These are phyloP conservation scores for Pammene fasciana DNA, from an alignment of 2,888 invertebrate genomes.

Conservation along the genomic window DNA sequence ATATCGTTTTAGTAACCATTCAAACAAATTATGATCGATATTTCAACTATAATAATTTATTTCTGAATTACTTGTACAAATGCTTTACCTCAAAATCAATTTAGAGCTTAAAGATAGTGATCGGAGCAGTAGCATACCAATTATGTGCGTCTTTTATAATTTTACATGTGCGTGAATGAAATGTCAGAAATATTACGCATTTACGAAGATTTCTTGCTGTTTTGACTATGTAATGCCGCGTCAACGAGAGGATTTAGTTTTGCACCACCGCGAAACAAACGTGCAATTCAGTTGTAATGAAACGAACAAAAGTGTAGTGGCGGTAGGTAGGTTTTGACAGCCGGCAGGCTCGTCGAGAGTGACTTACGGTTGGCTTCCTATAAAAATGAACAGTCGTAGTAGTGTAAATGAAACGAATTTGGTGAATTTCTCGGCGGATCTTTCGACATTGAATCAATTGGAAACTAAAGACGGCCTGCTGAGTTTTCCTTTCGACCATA, in stretches of 20 bases:
- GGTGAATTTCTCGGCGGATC: conserved; percentile 76
- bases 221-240: conserved; percentile 70
- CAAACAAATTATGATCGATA: conserved; percentile 51
- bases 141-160: conserved; percentile 68
- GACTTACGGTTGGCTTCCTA: conserved; percentile 61
- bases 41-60: conserved; percentile 48
- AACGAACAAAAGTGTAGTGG: conserved; percentile 69
- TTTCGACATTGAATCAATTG: conserved; percentile 68
- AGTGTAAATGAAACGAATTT: conserved; percentile 78
- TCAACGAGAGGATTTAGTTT: conserved; percentile 49
- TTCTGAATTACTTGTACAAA: conserved; percentile 54
- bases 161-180: conserved; percentile 77
- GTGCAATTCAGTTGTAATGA: conserved; percentile 66
- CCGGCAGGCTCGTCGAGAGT: conserved; percentile 76
- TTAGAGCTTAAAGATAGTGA: conserved; percentile 48
- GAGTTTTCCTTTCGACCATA: conserved; percentile 87
- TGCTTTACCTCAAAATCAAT: conserved; percentile 54
- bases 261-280: conserved; percentile 46
- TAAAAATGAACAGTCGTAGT: conserved; percentile 81
- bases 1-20: conserved; percentile 48
- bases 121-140: conserved; percentile 53
- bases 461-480: conserved; percentile 82
- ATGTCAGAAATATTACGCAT: conserved; percentile 67
- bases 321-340: conserved; percentile 71
- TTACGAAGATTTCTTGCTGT: conserved; percentile 61